Evolutionary conservation across 2,888 invertebrate species (phyloP).

Genomic region (Oscheius onirici): DNA sequence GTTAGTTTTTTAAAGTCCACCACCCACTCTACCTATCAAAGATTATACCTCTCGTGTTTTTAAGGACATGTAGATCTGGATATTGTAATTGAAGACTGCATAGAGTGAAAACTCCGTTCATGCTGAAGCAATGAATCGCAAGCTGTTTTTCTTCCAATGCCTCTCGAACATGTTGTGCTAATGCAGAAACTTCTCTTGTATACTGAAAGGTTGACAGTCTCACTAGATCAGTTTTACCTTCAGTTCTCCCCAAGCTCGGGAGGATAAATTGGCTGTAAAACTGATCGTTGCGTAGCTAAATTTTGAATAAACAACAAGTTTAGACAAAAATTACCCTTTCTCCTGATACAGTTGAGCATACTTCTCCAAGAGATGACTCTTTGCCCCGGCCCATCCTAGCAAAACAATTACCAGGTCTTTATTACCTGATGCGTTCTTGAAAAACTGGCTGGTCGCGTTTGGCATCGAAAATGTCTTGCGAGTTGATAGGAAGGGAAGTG

Average conservation of each 20-base stretch:
- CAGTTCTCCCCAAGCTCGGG: not conserved
- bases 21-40: conserved; percentile 21
- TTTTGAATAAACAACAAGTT: not conserved
- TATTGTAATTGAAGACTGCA: conserved; percentile 3
- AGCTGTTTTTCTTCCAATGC: not conserved
- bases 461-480: no score
- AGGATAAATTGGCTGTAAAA: not conserved
- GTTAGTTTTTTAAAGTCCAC: not conserved
- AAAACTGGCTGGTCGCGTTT: no score
- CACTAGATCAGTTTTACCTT: not conserved
- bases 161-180: not conserved
- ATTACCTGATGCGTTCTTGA: not conserved
- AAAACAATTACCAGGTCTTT: conserved; percentile 14
- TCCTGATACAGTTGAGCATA: conserved; percentile 10
- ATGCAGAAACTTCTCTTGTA: not conserved
- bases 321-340: not conserved
- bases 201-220: not conserved
- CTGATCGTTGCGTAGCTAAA: conserved; percentile 6
- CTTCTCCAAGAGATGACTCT: not conserved
- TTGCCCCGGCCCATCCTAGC: conserved; percentile 20
- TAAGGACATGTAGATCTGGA: conserved; percentile 12
- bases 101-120: conserved; percentile 20
- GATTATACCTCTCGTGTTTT: conserved; percentile 18
- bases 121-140: conserved; percentile 24
- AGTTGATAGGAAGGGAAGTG: no score